phyloP scores from a whole-genome alignment of 2,888 invertebrate species.

The Charanyca ferruginea region DNA sequence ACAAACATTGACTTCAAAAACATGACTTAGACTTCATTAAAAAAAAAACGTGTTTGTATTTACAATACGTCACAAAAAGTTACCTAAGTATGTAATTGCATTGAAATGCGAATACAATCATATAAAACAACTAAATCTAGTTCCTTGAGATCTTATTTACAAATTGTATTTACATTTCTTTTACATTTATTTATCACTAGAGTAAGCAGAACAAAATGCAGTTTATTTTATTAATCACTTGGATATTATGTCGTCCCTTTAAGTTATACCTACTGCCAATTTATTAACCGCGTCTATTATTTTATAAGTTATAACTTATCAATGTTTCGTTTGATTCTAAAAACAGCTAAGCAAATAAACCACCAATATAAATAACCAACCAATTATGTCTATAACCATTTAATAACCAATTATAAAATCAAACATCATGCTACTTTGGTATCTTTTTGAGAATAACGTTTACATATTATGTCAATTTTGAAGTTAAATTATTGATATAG shows the following conservation, averaged over 20 bases:
- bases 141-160: conserved; percentile 68
- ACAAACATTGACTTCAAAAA: conserved; percentile 48
- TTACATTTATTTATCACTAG: conserved; percentile 39
- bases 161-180: conserved; percentile 69
- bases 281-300: conserved; percentile 4
- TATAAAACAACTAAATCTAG: conserved; percentile 57
- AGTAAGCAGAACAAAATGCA: conserved; percentile 43
- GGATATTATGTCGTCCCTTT: neutral
- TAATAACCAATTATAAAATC: conserved; percentile 17
- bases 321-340: neutral
- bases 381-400: conserved; percentile 33
- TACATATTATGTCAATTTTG: conserved; percentile 8
- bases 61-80: conserved; percentile 54
- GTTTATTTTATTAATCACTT: conserved; percentile 24
- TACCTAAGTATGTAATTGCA: conserved; percentile 40
- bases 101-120: conserved; percentile 66
- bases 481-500: neutral
- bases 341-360: conserved; percentile 35
- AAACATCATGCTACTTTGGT: conserved; percentile 42
- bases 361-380: conserved; percentile 9
- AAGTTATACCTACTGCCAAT: neutral
- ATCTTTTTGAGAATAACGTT: conserved; percentile 26
- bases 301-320: neutral
- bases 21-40: conserved; percentile 66
- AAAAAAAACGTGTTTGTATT: conserved; percentile 69